Evolutionary conservation across 2,113 vertebrate species (phyloP), one percentile per base, ranked within the genome.

Genomic region (Chloropsis hardwickii): DNA sequence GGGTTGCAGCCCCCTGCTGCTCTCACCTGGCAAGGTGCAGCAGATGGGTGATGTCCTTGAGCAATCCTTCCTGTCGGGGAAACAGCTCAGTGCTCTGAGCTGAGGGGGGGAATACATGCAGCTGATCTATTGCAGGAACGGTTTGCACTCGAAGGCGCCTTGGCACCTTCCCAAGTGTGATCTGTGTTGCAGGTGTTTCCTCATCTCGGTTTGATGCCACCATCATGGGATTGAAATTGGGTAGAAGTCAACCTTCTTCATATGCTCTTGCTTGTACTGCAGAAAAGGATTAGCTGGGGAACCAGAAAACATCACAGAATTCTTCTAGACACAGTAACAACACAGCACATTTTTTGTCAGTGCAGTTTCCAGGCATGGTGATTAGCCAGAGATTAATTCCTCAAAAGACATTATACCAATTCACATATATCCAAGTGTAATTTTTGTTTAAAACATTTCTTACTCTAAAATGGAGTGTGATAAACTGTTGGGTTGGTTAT

Each of bases 81-180:
- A 33, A 21, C 16, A 29, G 3, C 1, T 14, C 35, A 6, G 15
- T 12, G n/a, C 54, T 21, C 19, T 3, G 31, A 14, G 17, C 8
- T 7, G 10, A n/a, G 8, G 16, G 2, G 14, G 22, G 37, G 14
- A 11, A 13, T 20, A 6, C 1, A 10, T 0, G 0, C 45, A 56
- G 23, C 33, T 23, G 2, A 22, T 0, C 1, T 8, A 1, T 2
- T 27, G 33, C 3, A 40, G 35, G 76, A 62, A 64, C 35, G 17
- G 19, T 60, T 39, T 54, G 44, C 10, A 2, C 53, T 51, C 18
- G 0, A 23, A 42, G 7, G 25, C 40, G 27, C 16, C 33, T 50
- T 42, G 33, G 66, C 33, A 33, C 27, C 1, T 19, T n/a, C 42
- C 35, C 22, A 39, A 3, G 17, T 31, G 29, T 23, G 18, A 17